Base-by-base conservation (phyloP, 2,113 vertebrate genomes). In the Ammodytes dubius region DNA sequence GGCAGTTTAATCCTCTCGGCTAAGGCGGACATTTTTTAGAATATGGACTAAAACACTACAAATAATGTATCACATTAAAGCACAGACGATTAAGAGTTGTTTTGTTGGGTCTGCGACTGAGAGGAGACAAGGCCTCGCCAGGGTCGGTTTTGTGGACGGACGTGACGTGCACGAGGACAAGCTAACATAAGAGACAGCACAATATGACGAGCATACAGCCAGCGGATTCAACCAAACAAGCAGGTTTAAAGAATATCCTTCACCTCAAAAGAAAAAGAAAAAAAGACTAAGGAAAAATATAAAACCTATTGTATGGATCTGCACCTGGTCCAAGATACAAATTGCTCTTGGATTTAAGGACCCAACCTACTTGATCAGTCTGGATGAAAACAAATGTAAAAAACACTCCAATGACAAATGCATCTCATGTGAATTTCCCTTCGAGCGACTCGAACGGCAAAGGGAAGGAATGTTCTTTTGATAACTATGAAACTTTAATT, bases 21-120 rank as follows among this genome's bases (percentile, higher is more conserved):
- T 77, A n/a, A 82, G 84, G 71, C 65, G 74, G 83, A 93, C 73
- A 73, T 85, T 90, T 77, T 83, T 85, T 75, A 37, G 84, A 86
- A 79, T 53, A 72, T 39, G 83, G 80, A 92, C 74, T 71, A 53
- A 83, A 90, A 75, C 76, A 82, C 56, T 81, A 83, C 47, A 88
- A 81, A 86, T 27, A 27, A 27, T 85, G 91, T 91, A 89, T 92
- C 71, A 82, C 90, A 92, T 89, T 73, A 95, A 96, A 96, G 95
- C 95, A 95, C 95, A 96, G 94, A 93, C 86, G 65, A 88, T 58
- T 68, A 74, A 71, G 77, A 89, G 85, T 90, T 42, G 87, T 75
- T 89, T 87, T 63, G 80, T 87, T 74, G 39, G 82, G 82, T 90
- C 82, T 60, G 11, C 40, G 45, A 57, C 5, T 52, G 13, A 74